A percentile compares a stretch with the other conserved stretches of the same genome.
These are phyloP conservation scores for Creontiades dilutus DNA, from an alignment of 2,888 invertebrate genomes.

Conservation along the genomic window DNA sequence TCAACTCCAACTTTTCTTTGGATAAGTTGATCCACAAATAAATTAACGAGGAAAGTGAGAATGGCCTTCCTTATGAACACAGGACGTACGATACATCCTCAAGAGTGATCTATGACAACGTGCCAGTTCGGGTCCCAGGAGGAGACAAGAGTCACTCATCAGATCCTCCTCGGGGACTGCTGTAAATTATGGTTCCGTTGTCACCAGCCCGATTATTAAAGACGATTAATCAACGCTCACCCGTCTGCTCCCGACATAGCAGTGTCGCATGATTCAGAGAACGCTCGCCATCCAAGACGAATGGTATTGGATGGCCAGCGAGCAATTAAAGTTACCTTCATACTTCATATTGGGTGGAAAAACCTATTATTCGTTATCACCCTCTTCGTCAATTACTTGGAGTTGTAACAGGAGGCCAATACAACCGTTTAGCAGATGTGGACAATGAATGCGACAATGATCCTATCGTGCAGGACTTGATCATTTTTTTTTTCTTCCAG, in stretches of 20 bases:
- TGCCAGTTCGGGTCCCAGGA: slow-evolving; percentile 15
- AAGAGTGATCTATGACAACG: neutral
- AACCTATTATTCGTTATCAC: neutral
- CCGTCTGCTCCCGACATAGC: slow-evolving; percentile 17
- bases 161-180: slow-evolving; percentile 5
- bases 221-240: slow-evolving; percentile 16
- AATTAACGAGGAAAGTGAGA: too few relatives aligned
- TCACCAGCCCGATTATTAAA: slow-evolving; percentile 29
- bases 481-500: too few relatives aligned
- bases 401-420: neutral
- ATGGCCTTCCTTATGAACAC: neutral
- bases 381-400: neutral
- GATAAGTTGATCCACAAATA: too few relatives aligned
- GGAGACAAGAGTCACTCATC: slow-evolving; percentile 36
- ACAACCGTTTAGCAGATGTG: too few relatives aligned
- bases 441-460: too few relatives aligned
- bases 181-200: slow-evolving; percentile 36
- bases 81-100: neutral
- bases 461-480: too few relatives aligned
- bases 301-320: slow-evolving; percentile 11
- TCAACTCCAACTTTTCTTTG: too few relatives aligned
- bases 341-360: neutral
- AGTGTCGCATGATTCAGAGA: slow-evolving; percentile 27
- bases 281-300: neutral
- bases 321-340: slow-evolving; percentile 32